Evolutionary conservation across 1,140 invertebrate genomes (phyloP).

Genomic region (Lamellibrachia luymesi): DNA sequence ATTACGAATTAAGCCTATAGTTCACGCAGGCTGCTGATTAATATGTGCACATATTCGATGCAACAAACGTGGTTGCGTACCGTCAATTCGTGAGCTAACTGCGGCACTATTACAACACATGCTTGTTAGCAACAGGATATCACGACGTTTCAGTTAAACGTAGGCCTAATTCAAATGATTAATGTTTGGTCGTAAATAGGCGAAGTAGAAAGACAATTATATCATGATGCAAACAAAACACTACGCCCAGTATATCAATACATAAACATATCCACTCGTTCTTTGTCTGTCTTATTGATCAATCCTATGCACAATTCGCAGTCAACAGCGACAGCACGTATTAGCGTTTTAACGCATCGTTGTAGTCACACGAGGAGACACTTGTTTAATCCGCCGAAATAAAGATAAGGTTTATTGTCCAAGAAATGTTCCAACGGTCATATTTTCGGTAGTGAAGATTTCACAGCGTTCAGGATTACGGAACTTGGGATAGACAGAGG

Average conservation of each 20-base stretch:
- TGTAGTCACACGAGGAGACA: neutral
- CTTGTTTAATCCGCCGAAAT: neutral
- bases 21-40: too few species aligned
- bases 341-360: neutral
- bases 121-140: neutral
- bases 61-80: neutral
- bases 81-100: neutral
- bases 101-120: neutral
- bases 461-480: neutral
- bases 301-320: neutral
- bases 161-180: too few species aligned
- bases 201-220: neutral
- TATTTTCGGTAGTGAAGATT: neutral
- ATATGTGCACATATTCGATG: neutral
- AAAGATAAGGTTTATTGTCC: conserved; percentile 1
- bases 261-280: neutral
- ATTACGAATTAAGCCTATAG: too few species aligned
- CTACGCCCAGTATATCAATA: neutral
- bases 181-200: too few species aligned
- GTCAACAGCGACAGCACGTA: neutral
- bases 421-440: neutral
- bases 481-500: neutral
- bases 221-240: neutral
- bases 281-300: neutral
- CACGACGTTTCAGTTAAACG: too few species aligned